Conservation (phyloP, 2,888 invertebrate species). For the Strigamia crassipes region DNA sequence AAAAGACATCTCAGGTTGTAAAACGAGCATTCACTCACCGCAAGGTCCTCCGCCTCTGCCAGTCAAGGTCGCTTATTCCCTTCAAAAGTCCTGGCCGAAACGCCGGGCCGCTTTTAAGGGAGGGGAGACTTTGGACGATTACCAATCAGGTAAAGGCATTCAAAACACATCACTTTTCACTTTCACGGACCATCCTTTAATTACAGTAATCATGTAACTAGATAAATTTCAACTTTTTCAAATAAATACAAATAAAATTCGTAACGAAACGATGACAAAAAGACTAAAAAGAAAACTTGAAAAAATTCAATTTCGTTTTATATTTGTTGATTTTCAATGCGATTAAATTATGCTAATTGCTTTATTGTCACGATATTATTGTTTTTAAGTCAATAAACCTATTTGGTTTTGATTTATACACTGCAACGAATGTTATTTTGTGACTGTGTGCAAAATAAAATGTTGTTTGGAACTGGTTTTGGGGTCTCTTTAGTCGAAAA, state of each 20-base stretch:
- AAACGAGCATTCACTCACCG: conserved; percentile 1
- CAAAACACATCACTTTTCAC: neutral
- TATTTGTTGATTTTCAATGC: too few relatives aligned
- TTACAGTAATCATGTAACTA: neutral
- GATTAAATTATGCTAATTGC: neutral
- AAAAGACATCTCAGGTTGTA: neutral
- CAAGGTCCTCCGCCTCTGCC: conserved; percentile 1
- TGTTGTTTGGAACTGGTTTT: neutral
- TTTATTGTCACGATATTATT: neutral
- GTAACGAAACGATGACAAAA: too few relatives aligned
- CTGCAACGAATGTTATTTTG: neutral
- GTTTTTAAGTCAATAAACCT: neutral
- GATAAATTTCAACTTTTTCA: too few relatives aligned
- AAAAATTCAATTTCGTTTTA: too few relatives aligned
- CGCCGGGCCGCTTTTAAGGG: conserved; percentile 6
- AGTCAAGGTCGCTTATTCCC: conserved; percentile 24
- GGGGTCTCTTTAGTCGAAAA: neutral
- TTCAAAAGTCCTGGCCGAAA: neutral
- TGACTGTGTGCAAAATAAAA: neutral
- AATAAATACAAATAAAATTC: too few relatives aligned
- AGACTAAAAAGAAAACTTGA: too few relatives aligned
- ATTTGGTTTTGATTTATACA: neutral
- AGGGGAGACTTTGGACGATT: neutral
- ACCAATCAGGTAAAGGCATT: conserved; percentile 26
- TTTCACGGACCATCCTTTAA: neutral